Conservation (phyloP, 2,797 vertebrate genomes). For the Pempheris klunzingeri region DNA sequence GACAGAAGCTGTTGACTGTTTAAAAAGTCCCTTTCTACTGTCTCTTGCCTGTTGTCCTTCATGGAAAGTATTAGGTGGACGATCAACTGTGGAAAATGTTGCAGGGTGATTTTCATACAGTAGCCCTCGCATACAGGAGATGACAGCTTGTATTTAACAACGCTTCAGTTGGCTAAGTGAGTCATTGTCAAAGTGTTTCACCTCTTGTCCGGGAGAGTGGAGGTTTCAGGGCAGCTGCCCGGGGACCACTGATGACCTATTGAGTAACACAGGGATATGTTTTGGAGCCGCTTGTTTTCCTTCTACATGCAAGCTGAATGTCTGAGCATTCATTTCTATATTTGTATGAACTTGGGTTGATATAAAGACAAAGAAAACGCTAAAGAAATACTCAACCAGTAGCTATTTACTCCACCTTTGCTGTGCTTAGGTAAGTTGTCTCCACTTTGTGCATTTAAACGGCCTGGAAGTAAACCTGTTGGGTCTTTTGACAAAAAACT, state of each 20-base stretch:
- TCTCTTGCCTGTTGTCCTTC: slow-evolving; percentile 27
- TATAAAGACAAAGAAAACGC: neutral
- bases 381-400: neutral
- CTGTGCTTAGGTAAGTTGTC: neutral
- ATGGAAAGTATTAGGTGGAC: slow-evolving; percentile 44
- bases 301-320: slow-evolving; percentile 6
- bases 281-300: slow-evolving; percentile 18
- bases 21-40: slow-evolving; percentile 13
- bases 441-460: neutral
- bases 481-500: neutral
- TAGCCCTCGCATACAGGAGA: slow-evolving; percentile 48
- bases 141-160: slow-evolving; percentile 64
- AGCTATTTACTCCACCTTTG: neutral
- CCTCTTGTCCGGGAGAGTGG: slow-evolving; percentile 38
- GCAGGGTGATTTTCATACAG: slow-evolving; percentile 58
- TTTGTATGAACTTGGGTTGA: neutral
- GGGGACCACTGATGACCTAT: slow-evolving; percentile 48
- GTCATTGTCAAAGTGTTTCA: slow-evolving; percentile 64
- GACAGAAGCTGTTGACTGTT: neutral
- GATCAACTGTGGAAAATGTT: slow-evolving; percentile 47
- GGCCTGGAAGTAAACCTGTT: neutral
- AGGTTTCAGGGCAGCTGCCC: slow-evolving; percentile 58
- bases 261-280: slow-evolving; percentile 29
- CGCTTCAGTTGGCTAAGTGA: slow-evolving; percentile 60
- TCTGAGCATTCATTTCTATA: neutral